Percentiles rank a stretch among this genome's conserved stretches.
phyloP scores from a whole-genome alignment of 2,797 vertebrate species.

The Sebastes flavidus region DNA sequence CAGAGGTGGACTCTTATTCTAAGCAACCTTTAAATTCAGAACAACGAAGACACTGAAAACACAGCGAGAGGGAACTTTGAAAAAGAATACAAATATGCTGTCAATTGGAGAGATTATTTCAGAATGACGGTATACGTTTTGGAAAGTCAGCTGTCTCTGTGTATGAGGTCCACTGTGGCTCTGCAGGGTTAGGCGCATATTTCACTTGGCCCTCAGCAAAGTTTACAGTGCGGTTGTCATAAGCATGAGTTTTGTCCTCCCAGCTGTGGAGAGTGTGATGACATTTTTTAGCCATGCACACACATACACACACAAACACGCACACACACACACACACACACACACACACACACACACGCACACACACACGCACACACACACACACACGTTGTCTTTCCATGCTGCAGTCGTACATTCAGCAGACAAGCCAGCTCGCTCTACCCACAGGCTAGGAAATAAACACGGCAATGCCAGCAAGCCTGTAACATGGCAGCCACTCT shows the following conservation, averaged over 20 bases:
- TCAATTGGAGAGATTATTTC: not conserved
- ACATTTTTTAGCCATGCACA: constrained; percentile 29
- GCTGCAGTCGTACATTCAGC: constrained; percentile 53
- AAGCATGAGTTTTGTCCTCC: constrained; percentile 49
- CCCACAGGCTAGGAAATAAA: constrained; percentile 64
- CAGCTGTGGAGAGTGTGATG: constrained; percentile 63
- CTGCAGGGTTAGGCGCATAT: constrained; percentile 7
- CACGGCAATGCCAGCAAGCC: constrained; percentile 43
- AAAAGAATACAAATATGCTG: not conserved
- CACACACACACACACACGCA: not conserved
- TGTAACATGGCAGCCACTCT: constrained; percentile 36
- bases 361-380: not conserved
- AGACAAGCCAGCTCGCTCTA: constrained; percentile 30
- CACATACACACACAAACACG: not conserved
- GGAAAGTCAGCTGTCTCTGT: constrained; percentile 1
- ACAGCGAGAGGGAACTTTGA: not conserved
- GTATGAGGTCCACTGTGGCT: not conserved
- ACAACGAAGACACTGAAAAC: not conserved
- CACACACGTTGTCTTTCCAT: constrained; percentile 34
- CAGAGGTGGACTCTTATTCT: not conserved
- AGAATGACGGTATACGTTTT: not conserved
- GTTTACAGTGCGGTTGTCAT: constrained; percentile 48
- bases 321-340: not conserved
- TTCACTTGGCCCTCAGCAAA: constrained; percentile 38
- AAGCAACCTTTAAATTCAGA: not conserved